Conservation (phyloP, 2,113 vertebrate species). For the Nesogale talazaci region DNA sequence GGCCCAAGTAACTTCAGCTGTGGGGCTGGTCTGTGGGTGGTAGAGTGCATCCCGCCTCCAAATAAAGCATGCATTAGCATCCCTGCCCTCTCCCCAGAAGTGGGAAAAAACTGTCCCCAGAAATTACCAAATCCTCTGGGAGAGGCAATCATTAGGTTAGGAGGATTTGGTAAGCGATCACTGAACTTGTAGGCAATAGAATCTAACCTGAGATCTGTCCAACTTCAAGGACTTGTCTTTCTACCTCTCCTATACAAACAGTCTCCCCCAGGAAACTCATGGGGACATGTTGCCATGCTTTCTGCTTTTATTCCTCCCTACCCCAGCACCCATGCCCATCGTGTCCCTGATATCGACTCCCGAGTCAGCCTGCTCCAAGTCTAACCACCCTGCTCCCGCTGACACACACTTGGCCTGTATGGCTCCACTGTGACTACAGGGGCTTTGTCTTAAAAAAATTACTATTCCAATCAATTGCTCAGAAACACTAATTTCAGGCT, state of each 20-base stretch:
- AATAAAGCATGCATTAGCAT: not conserved
- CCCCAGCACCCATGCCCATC: not conserved
- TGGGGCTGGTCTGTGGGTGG: not conserved
- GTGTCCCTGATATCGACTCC: not conserved
- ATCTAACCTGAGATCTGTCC: constrained; percentile 18
- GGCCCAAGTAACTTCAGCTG: not conserved
- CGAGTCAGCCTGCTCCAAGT: not conserved
- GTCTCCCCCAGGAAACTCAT: not conserved
- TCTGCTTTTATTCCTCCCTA: not conserved
- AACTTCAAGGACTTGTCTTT: constrained; percentile 20
- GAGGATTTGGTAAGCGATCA: constrained; percentile 42
- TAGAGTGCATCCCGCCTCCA: not conserved
- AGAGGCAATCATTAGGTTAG: not conserved
- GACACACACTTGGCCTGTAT: not conserved
- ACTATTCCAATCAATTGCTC: not conserved
- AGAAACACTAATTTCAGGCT: not conserved
- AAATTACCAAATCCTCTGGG: not conserved
- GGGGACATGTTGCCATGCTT: not conserved
- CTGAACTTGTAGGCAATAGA: constrained; percentile 19
- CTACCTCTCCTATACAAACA: not conserved
- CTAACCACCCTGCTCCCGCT: not conserved
- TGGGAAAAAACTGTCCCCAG: not conserved
- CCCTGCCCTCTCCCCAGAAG: not conserved
- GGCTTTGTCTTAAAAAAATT: not conserved
- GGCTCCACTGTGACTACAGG: not conserved